These are phyloP conservation scores for Thalpophila matura DNA, from an alignment of 2,888 invertebrate genomes.

Conservation along the genomic window DNA sequence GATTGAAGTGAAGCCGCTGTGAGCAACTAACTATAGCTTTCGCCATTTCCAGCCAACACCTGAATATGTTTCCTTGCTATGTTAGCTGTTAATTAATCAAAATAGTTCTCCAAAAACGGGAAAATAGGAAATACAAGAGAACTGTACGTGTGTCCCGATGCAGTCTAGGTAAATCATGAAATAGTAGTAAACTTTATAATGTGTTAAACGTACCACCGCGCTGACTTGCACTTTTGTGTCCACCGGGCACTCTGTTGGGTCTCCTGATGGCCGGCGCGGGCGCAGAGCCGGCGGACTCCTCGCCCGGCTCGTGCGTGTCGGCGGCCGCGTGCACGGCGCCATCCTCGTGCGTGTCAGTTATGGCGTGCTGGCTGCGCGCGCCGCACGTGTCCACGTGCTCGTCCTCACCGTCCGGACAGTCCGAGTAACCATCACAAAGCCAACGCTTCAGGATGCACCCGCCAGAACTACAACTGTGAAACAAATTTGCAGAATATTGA, in stretches of 20 bases:
- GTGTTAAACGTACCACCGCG: conserved; percentile 34
- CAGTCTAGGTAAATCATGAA: not conserved
- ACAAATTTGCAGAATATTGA: not conserved
- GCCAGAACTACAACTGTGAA: conserved; percentile 79
- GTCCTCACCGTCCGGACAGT: conserved; percentile 85
- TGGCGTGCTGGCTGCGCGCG: conserved; percentile 45
- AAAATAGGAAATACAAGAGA: too few species aligned
- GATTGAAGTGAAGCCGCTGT: too few species aligned
- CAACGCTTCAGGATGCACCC: conserved; percentile 83
- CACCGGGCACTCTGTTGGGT: conserved; percentile 69
- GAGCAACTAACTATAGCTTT: too few species aligned
- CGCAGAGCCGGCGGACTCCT: conserved; percentile 83
- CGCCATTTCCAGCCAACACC: too few species aligned
- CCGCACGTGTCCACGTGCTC: conserved; percentile 73
- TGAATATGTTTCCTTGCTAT: too few species aligned
- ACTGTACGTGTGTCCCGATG: too few species aligned
- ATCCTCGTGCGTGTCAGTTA: conserved; percentile 29
- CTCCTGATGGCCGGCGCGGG: conserved; percentile 80
- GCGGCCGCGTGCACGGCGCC: conserved; percentile 46
- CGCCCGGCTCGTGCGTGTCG: conserved; percentile 60
- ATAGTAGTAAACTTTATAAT: not conserved
- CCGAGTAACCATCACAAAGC: conserved; percentile 87
- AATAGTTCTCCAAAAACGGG: too few species aligned
- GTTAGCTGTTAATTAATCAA: too few species aligned
- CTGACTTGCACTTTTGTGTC: conserved; percentile 41